Evolutionary conservation across 1,140 invertebrate genomes (phyloP), one percentile per base, ranked within the genome.

Genomic region (Danaus melanippus): DNA sequence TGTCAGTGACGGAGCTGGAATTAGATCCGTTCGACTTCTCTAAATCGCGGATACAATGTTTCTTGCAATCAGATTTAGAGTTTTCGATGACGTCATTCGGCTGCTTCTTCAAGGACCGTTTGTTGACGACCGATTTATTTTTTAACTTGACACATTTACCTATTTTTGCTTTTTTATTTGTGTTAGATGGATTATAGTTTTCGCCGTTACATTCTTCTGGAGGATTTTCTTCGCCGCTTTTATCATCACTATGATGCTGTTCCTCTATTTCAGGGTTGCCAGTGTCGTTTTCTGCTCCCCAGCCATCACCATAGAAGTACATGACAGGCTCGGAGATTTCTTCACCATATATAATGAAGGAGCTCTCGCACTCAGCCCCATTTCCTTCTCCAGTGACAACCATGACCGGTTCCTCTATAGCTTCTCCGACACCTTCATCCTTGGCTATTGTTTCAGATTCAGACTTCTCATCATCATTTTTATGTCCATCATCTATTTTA

Each of bases 331-430:
- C 93, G 72, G 91, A 90, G 48, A 95, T 91, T 58, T 89, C 90
- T 71, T 94, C 92, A 32, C 91, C 90, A 59, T 32, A 32, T 32
- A 81, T 76, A 61, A 81, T 70, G 62, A 78, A 79, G 41, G 83
- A 84, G 50, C 90, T 89, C 50, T 94, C 90, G 70, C 92, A 93
- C 40, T 92, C 91, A 48, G 87, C 90, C 1, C 94, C 94, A 42
- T 90, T 90, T 9, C 94, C 94, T 67, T 92, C 90, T 1, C 93
- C 94, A 53, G 89, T 90, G 3, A 95, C 87, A 65, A 93, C 76
- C 88, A 95, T 90, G 1, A 93, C 73, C 43, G 92, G 92, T 69
- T 95, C 93, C 82, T 94, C 92, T 57, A 95, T 92, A 17, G 88
- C 89, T 67, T 92, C 91, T 46, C 92, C 85, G 15, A 92, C 86